Evolutionary conservation across 92 coral and sea anemone species (phyloP).

Genomic region (Epizoanthus illoricatus): DNA sequence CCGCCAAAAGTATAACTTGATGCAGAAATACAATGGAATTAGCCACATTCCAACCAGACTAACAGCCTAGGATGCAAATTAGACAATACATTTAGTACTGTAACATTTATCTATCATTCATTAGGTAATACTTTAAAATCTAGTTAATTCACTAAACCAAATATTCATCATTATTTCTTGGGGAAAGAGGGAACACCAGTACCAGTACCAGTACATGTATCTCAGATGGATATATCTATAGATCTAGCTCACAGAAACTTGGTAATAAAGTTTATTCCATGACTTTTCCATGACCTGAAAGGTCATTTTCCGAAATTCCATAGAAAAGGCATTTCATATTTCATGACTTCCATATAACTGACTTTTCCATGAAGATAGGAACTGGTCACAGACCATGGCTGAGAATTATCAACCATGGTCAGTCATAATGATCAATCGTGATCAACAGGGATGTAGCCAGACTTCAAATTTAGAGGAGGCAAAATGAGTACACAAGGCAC

Average conservation of each 20-base stretch:
- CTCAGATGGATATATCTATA: not conserved
- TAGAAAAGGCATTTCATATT: not conserved
- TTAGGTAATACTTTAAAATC: no score
- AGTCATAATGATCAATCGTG: no score
- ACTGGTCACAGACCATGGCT: no score
- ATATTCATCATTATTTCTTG: not conserved
- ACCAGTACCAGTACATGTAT: no score
- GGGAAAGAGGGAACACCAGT: not conserved
- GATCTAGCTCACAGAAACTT: no score
- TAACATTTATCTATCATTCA: not conserved
- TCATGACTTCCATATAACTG: not conserved
- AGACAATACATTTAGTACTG: not conserved
- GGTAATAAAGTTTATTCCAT: no score
- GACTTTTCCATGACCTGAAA: not conserved
- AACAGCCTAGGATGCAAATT: slow-evolving; percentile 67
- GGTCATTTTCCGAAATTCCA: not conserved
- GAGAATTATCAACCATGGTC: no score
- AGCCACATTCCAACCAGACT: slow-evolving; percentile 97
- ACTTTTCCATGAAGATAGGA: not conserved
- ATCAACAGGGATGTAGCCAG: no score
- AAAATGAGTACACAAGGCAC: no score
- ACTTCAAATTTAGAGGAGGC: no score
- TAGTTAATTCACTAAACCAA: no score
- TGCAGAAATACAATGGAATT: slow-evolving; percentile 88
- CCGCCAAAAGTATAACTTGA: slow-evolving; percentile 87